Conservation (phyloP, 2,797 vertebrate species). For the Molossus molossus region DNA sequence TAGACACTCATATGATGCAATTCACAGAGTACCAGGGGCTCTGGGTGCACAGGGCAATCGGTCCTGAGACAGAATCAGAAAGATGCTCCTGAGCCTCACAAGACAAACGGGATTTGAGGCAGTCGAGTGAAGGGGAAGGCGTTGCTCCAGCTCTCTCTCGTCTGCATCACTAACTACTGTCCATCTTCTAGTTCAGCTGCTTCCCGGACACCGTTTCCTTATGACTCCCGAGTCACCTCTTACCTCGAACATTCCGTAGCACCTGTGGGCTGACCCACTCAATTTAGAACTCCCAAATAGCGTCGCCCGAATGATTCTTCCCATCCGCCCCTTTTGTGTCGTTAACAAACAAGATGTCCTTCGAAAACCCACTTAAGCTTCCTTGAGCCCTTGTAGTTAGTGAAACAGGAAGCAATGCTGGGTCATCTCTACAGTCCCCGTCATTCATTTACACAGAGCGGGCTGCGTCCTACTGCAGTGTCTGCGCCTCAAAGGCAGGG, state of each 20-base stretch:
- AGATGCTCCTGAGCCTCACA: background rate
- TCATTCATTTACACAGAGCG: conserved; percentile 6
- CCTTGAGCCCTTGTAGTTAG: conserved; percentile 4
- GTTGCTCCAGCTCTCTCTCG: background rate
- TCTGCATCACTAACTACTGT: background rate
- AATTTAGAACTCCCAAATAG: background rate
- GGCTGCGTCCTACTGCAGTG: background rate
- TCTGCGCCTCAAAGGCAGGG: background rate
- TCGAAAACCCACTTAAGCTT: background rate
- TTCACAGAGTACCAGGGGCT: background rate
- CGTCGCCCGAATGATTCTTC: background rate
- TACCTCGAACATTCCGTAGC: background rate
- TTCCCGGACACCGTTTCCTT: background rate
- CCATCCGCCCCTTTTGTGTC: background rate
- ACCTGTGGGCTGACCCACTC: background rate
- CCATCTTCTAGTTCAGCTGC: background rate
- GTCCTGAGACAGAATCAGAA: background rate
- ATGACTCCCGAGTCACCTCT: background rate
- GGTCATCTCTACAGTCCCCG: background rate
- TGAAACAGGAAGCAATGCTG: background rate
- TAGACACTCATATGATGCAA: fast-evolving
- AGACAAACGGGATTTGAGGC: background rate
- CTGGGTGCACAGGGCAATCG: background rate
- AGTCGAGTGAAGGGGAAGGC: background rate
- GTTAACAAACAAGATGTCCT: conserved; percentile 61